Evolutionary conservation across 2,888 invertebrate species (phyloP).

Genomic region (Leucoma salicis): DNA sequence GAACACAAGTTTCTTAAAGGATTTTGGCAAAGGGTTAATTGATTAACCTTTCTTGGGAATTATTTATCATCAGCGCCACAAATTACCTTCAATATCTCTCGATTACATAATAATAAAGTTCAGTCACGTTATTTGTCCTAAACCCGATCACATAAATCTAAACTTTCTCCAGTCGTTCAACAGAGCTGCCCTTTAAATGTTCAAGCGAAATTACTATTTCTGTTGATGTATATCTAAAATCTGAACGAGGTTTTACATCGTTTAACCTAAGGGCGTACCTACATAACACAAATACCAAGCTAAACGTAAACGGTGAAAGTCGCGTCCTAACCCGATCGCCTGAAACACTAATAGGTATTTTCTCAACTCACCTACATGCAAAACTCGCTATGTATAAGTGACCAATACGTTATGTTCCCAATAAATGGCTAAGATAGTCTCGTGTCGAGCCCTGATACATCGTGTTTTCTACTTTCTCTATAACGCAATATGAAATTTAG

Average conservation of each 20-base stretch:
- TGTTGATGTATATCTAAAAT: conserved; percentile 35
- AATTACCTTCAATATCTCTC: too few relatives aligned
- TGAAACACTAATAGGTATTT: conserved; percentile 57
- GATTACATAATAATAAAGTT: too few relatives aligned
- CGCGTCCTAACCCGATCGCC: conserved; percentile 52
- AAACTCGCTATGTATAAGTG: conserved; percentile 25
- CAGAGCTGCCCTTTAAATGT: conserved; percentile 3
- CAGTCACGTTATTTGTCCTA: conserved; percentile 2
- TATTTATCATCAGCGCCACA: too few relatives aligned
- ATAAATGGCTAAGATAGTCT: conserved; percentile 29
- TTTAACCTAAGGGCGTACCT: conserved; percentile 55
- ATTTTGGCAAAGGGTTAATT: too few relatives aligned
- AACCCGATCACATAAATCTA: background rate
- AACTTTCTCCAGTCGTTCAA: background rate
- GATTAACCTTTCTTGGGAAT: too few relatives aligned
- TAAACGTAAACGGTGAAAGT: conserved; percentile 74
- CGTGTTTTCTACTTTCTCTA: conserved; percentile 56
- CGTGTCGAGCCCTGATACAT: conserved; percentile 31
- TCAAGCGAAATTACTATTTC: conserved; percentile 5
- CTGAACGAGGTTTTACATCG: conserved; percentile 46
- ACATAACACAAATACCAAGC: conserved; percentile 70
- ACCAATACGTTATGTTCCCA: conserved; percentile 9
- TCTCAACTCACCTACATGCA: conserved; percentile 34
- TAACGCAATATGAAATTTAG: conserved; percentile 32
- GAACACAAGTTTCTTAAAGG: too few relatives aligned